Evolutionary conservation across 2,888 invertebrate genomes (phyloP), one percentile per base, ranked within the genome.

Genomic region (Idaea straminata): DNA sequence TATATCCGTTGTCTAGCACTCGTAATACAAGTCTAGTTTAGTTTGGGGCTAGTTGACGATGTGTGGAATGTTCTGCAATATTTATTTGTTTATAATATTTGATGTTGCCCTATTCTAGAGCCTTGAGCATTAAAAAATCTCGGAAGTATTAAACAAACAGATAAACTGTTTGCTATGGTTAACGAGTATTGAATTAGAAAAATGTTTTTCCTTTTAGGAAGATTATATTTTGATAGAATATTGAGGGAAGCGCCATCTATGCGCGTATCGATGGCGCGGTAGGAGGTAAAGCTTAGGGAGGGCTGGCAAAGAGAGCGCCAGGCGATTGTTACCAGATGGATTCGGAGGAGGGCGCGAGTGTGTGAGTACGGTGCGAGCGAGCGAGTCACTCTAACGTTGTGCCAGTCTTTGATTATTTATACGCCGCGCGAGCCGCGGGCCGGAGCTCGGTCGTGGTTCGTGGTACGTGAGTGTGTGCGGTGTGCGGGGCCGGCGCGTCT

Each of bases 381-480:
- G 69, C 72, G 13, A 34, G 25, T 25, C 25, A 25, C 25, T 25
- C 25, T 25, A 25, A 2, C 34, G 47, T 7, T 47, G 47, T 47
- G 59, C 25, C 59, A 59, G 59, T 59, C 16, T 59, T 59, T 7
- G 72, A 82, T 83, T 87, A 89, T 89, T 91, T 84, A 88, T 87
- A 87, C 87, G 90, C 88, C 91, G 91, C 92, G 92, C 90, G 89
- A 89, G 88, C 88, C 92, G 91, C 91, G 89, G 91, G 89, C 91
- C 91, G 91, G 88, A 89, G 90, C 91, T 91, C 89, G 91, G 86
- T 88, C 88, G 90, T 88, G 87, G 84, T 85, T 87, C 87, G 89
- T 87, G 87, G 83, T 83, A 79, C 82, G 83, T 25, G 3, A 47
- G 84, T 82, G 87, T 80, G 84, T 85, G 86, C 86, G 86, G 88